Conservation (phyloP, 1,140 invertebrate genomes). For the Bombus balteatus region DNA sequence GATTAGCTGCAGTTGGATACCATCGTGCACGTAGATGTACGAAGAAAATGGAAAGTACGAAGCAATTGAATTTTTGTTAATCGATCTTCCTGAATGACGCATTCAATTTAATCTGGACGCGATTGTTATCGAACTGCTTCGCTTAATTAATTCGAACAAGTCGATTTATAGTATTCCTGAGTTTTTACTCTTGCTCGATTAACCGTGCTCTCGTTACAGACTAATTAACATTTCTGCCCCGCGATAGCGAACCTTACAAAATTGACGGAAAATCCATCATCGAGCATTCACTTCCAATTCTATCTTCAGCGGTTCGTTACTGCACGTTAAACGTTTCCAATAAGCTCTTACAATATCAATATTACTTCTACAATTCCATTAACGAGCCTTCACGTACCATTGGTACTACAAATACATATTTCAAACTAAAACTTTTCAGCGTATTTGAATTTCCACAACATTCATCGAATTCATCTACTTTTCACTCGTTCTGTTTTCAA, state of each 20-base stretch:
- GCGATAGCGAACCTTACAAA: not conserved
- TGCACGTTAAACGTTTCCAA: not conserved
- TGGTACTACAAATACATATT: not conserved
- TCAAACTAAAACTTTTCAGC: not conserved
- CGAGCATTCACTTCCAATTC: not conserved
- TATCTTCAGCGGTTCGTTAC: not conserved
- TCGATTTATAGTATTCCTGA: not conserved
- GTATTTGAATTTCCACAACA: not conserved
- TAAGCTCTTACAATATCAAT: not conserved
- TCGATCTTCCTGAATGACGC: not conserved
- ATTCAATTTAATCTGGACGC: not conserved
- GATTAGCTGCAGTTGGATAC: too few relatives aligned
- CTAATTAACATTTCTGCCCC: not conserved
- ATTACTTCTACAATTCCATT: not conserved
- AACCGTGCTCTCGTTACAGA: not conserved
- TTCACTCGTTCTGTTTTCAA: not conserved
- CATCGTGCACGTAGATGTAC: not conserved
- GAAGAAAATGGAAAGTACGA: not conserved
- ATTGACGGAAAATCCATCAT: slow-evolving; percentile 8
- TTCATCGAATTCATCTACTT: not conserved
- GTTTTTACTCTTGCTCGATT: not conserved
- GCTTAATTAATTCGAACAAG: slow-evolving; percentile 14
- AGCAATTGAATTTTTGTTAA: slow-evolving; percentile 15
- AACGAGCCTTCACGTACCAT: not conserved
- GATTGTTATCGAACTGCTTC: not conserved